phyloP scores from a whole-genome alignment of 2,797 vertebrate species.

The Phaenicophaeus curvirostris region DNA sequence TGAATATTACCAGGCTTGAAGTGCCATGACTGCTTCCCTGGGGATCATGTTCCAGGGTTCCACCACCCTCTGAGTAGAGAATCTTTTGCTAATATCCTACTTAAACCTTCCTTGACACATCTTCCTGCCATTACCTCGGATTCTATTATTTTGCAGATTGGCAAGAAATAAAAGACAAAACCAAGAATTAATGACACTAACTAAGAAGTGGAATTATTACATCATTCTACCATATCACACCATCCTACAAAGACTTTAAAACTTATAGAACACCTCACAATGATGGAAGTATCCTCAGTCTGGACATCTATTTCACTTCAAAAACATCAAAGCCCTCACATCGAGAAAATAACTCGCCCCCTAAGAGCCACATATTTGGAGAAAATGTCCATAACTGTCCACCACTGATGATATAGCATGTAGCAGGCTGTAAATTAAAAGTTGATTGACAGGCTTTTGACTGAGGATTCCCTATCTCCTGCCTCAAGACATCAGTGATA shows the following conservation, averaged over 20 bases:
- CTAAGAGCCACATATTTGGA: rapidly evolving
- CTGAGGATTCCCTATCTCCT: neutral
- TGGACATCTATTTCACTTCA: neutral
- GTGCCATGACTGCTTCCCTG: too few species aligned
- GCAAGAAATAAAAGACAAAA: neutral
- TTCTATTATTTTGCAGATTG: neutral
- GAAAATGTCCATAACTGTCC: neutral
- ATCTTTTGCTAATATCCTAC: too few species aligned
- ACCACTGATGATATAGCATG: neutral
- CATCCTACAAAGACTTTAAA: neutral
- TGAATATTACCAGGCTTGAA: too few species aligned
- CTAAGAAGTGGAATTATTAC: neutral
- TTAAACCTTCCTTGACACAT: too few species aligned
- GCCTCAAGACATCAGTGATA: neutral
- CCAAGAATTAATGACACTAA: neutral
- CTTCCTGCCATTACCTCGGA: too few species aligned
- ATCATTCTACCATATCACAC: neutral
- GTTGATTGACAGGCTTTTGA: neutral
- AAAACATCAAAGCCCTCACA: neutral
- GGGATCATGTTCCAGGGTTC: too few species aligned
- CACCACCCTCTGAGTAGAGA: too few species aligned
- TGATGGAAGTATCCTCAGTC: neutral
- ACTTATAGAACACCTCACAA: neutral
- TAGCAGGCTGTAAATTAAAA: neutral
- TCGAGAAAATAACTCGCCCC: neutral